A percentile compares a stretch with the other conserved stretches of the same genome.
Evolutionary conservation across 1,140 invertebrate species (phyloP).

Genomic region (Lerema accius): DNA sequence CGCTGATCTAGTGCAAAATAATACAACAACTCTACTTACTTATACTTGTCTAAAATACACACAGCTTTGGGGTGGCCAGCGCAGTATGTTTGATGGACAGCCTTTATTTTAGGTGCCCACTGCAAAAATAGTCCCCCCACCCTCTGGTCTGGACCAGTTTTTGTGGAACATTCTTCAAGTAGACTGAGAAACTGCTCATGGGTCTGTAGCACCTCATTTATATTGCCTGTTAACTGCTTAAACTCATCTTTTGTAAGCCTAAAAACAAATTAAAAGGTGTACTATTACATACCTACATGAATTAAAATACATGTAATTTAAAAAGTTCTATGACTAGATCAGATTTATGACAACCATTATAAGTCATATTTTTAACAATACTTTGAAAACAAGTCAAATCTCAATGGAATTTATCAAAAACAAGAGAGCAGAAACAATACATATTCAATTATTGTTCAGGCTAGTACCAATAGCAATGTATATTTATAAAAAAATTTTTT

Average conservation of each 20-base stretch:
- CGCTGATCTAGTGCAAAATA: no score
- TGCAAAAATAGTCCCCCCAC: slow-evolving; percentile 96
- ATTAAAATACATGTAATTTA: no score
- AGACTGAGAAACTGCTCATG: slow-evolving; percentile 91
- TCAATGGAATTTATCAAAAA: no score
- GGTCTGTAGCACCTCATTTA: slow-evolving; percentile 92
- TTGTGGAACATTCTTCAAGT: slow-evolving; percentile 89
- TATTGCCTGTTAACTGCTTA: slow-evolving; percentile 92
- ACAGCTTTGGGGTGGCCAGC: slow-evolving; percentile 96
- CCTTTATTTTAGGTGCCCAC: slow-evolving; percentile 93
- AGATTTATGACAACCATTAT: no score
- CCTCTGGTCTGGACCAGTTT: slow-evolving; percentile 89
- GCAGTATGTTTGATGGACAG: slow-evolving; percentile 94
- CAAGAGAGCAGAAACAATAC: no score
- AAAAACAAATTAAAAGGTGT: slow-evolving; percentile 46
- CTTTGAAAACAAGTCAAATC: no score
- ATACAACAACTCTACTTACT: slow-evolving; percentile 83
- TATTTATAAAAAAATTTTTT: no score
- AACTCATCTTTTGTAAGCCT: slow-evolving; percentile 94
- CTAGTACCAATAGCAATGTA: no score
- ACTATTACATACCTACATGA: no score
- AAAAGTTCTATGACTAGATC: no score
- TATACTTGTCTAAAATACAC: slow-evolving; percentile 94
- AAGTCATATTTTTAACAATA: no score
- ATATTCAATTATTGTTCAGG: no score